These are phyloP conservation scores for Strix aluco DNA, from an alignment of 2,113 vertebrate species.

Conservation along the genomic window DNA sequence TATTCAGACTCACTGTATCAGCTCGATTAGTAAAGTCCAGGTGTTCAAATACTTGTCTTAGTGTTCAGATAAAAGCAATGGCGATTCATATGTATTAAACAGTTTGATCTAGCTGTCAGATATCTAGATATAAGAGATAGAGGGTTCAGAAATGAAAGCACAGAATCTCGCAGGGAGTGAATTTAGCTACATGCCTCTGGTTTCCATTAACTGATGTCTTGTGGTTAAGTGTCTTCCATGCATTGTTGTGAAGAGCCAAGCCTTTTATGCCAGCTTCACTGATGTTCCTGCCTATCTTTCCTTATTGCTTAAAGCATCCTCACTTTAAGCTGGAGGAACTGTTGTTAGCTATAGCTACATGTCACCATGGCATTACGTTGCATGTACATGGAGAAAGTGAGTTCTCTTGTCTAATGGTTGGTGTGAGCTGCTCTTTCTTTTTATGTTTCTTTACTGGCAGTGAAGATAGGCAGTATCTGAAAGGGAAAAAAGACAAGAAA, in stretches of 20 bases:
- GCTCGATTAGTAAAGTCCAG: background rate
- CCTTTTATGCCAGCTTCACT: background rate
- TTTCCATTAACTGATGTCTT: background rate
- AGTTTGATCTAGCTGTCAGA: background rate
- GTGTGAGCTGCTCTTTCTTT: background rate
- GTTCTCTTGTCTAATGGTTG: background rate
- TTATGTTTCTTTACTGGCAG: background rate
- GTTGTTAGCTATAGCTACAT: background rate
- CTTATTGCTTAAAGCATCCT: background rate
- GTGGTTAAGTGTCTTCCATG: background rate
- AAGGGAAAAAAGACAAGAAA: background rate
- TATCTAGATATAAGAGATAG: background rate
- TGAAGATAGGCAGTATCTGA: background rate
- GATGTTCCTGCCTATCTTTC: background rate
- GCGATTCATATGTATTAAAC: background rate
- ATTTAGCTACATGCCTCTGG: fast-evolving
- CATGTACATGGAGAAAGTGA: background rate
- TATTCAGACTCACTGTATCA: background rate
- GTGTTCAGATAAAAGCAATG: background rate
- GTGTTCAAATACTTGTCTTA: background rate
- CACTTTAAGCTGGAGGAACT: background rate
- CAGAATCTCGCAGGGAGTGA: background rate
- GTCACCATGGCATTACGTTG: fast-evolving
- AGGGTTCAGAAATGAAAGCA: background rate
- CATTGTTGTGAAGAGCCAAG: background rate